Evolutionary conservation across 2,113 vertebrate species (phyloP).

Genomic region (Rafetus swinhoei): DNA sequence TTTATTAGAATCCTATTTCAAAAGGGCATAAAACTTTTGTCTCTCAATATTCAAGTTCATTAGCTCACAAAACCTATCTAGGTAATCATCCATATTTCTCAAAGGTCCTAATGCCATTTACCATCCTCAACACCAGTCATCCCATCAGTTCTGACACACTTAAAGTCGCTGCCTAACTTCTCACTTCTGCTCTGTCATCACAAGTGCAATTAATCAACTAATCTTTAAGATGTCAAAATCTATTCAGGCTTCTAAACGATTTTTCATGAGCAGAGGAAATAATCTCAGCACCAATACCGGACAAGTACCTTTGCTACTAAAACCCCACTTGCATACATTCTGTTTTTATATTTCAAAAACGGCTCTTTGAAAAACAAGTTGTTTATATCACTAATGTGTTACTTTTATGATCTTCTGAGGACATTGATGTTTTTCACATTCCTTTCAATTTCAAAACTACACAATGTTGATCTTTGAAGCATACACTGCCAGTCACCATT

Average conservation of each 20-base stretch:
- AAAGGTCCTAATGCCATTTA: constrained; percentile 63
- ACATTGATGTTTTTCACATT: neutral
- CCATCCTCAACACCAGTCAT: constrained; percentile 32
- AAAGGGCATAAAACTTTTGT: constrained; percentile 60
- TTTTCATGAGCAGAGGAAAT: constrained; percentile 47
- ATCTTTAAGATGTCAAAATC: constrained; percentile 69
- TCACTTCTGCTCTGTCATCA: constrained; percentile 55
- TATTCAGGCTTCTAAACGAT: constrained; percentile 57
- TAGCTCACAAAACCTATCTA: constrained; percentile 71
- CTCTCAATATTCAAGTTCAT: constrained; percentile 65
- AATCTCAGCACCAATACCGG: constrained; percentile 44
- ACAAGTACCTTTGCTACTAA: constrained; percentile 47
- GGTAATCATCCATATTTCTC: constrained; percentile 69
- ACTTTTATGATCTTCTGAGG: neutral
- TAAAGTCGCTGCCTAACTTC: constrained; percentile 59
- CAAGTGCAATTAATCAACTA: constrained; percentile 75
- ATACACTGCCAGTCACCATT: neutral
- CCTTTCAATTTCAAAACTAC: constrained; percentile 19
- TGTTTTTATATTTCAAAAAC: constrained; percentile 30
- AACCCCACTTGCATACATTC: constrained; percentile 52
- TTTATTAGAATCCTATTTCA: constrained; percentile 73
- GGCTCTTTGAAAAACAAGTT: constrained; percentile 18
- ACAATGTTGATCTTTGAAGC: neutral
- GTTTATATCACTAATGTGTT: constrained; percentile 16
- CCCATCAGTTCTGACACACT: constrained; percentile 45